These are phyloP conservation scores for Salpingus planirostris DNA, from an alignment of 2,888 invertebrate species.

Conservation along the genomic window DNA sequence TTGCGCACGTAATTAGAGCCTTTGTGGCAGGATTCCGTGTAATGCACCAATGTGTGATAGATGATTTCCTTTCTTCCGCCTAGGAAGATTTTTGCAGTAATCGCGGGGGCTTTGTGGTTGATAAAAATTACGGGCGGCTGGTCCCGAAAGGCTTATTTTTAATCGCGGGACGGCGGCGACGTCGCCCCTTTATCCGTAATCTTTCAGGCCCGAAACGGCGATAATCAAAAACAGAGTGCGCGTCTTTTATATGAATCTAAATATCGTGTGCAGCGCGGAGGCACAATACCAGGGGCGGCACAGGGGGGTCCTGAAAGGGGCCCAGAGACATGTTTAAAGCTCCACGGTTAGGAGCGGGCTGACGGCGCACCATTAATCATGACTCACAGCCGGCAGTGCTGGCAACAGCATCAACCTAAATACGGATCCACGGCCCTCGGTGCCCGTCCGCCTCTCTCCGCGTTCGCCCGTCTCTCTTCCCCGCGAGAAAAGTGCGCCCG, in stretches of 20 bases:
- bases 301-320: conserved; percentile 33
- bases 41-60: too few species aligned
- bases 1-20: too few species aligned
- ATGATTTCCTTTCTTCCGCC: too few species aligned
- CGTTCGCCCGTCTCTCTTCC: conserved; percentile 10
- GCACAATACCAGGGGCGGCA: conserved; percentile 34
- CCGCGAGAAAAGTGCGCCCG: conserved; percentile 37
- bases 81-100: too few species aligned
- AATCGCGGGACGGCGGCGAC: too few species aligned
- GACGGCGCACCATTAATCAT: conserved; percentile 43
- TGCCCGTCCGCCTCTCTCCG: conserved; percentile 17
- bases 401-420: conserved; percentile 40
- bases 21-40: too few species aligned
- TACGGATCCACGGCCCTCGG: conserved; percentile 37
- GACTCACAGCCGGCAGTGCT: conserved; percentile 40
- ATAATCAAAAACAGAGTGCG: conserved; percentile 41
- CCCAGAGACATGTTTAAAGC: conserved; percentile 42
- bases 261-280: conserved; percentile 37
- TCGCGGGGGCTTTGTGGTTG: too few species aligned
- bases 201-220: conserved; percentile 40
- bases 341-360: conserved; percentile 41
- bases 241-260: conserved; percentile 40
- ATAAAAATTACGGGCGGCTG: too few species aligned
- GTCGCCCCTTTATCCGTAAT: too few species aligned
- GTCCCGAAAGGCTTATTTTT: too few species aligned